phyloP scores from a whole-genome alignment of 2,888 invertebrate species.

The Apotomis capreana region DNA sequence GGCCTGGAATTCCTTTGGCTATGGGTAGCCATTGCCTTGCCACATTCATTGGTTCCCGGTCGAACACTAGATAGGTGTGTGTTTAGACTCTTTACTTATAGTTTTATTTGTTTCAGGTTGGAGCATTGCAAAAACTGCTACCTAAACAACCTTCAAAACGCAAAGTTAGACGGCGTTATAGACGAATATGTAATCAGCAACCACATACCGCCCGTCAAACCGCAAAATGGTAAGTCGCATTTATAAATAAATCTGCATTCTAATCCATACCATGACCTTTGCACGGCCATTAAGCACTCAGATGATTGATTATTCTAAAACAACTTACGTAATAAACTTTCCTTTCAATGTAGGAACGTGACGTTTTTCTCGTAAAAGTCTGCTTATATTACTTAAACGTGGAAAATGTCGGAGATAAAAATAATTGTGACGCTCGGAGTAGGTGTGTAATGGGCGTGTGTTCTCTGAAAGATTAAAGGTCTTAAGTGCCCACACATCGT shows the following conservation, averaged over 20 bases:
- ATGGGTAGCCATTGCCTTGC: too few species aligned
- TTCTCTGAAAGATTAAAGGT: not conserved
- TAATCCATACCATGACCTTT: conserved; percentile 21
- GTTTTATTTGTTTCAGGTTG: conserved; percentile 69
- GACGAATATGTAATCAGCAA: conserved; percentile 81
- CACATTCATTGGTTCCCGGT: too few species aligned
- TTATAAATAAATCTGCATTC: conserved; percentile 11
- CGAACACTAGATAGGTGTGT: not conserved
- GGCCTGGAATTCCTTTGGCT: too few species aligned
- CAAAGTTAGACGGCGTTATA: conserved; percentile 75
- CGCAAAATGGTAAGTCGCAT: conserved; percentile 74
- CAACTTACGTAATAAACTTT: conserved; percentile 18
- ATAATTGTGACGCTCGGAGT: conserved; percentile 32
- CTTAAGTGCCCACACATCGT: not conserved
- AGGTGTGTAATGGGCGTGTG: conserved; percentile 5
- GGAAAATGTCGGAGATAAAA: conserved; percentile 27
- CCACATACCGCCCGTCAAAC: conserved; percentile 74
- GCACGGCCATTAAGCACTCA: conserved; percentile 3
- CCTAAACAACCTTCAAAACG: conserved; percentile 88
- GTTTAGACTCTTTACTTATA: conserved; percentile 2
- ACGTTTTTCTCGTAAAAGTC: conserved; percentile 18
- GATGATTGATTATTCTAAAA: conserved; percentile 23
- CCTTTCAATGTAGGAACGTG: conserved; percentile 26
- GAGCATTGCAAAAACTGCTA: conserved; percentile 90
- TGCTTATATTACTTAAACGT: conserved; percentile 9